Evolutionary conservation across 2,797 vertebrate genomes (phyloP).

Genomic region (Pristis pectinata): DNA sequence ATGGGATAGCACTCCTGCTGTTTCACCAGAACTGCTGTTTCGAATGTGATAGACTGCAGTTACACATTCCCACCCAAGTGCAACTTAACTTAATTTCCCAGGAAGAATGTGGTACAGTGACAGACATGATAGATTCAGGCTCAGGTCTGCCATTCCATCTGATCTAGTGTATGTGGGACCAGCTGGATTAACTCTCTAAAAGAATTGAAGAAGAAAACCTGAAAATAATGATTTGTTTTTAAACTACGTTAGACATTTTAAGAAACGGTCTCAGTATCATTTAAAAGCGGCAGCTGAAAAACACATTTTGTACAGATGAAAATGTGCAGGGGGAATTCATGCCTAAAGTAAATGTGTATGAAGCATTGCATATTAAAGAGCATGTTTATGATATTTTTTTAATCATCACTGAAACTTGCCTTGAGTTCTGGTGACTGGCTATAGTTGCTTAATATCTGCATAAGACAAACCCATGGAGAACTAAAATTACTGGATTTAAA

Average conservation of each 20-base stretch:
- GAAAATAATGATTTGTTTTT: background rate
- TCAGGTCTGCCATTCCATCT: slow-evolving; percentile 17
- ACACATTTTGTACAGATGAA: background rate
- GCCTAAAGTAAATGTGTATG: background rate
- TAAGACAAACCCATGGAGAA: background rate
- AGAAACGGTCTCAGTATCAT: background rate
- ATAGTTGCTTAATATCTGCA: background rate
- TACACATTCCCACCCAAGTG: slow-evolving; percentile 11
- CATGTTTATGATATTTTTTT: background rate
- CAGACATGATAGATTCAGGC: slow-evolving; percentile 13
- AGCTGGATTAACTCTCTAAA: slow-evolving; percentile 13
- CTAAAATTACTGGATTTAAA: background rate
- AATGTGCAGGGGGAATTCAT: background rate
- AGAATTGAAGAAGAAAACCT: background rate
- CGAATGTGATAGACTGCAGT: background rate
- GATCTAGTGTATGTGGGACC: background rate
- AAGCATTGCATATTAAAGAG: background rate
- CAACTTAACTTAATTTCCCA: slow-evolving; percentile 9
- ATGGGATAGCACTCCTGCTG: slow-evolving; percentile 1
- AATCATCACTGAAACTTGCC: background rate
- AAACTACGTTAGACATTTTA: background rate
- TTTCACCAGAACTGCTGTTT: slow-evolving; percentile 14
- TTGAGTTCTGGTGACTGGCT: background rate
- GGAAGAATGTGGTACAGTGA: slow-evolving; percentile 9
- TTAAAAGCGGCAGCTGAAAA: background rate